These are phyloP conservation scores for Pachypanchax playfairii DNA, from an alignment of 2,113 vertebrate species.

Conservation along the genomic window DNA sequence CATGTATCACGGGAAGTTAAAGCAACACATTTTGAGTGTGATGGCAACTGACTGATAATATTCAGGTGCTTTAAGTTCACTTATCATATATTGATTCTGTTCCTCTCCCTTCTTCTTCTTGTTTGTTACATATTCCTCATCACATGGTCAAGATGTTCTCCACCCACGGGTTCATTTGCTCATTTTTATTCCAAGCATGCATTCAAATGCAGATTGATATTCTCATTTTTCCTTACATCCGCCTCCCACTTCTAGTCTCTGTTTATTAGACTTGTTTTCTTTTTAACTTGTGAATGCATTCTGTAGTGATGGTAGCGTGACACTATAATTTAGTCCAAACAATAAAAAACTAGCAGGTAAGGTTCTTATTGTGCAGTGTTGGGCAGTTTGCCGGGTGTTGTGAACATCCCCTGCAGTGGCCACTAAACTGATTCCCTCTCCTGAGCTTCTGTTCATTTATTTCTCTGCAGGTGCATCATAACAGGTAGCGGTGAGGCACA, in stretches of 20 bases:
- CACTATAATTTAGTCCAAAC: conserved; percentile 42
- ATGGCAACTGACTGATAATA: conserved; percentile 30
- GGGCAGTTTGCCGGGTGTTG: conserved; percentile 50
- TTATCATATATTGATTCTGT: conserved; percentile 35
- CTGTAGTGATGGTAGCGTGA: conserved; percentile 15
- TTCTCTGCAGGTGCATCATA: conserved; percentile 59
- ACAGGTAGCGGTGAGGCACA: conserved; percentile 55
- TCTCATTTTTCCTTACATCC: conserved; percentile 5
- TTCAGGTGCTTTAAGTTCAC: conserved; percentile 15
- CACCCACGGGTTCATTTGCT: not conserved
- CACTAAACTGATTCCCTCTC: conserved; percentile 57
- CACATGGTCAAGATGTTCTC: conserved; percentile 6
- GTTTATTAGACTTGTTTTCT: conserved; percentile 12
- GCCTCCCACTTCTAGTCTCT: conserved; percentile 2
- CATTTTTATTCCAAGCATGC: not conserved
- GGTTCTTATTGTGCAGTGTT: conserved; percentile 31
- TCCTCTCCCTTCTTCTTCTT: conserved; percentile 13
- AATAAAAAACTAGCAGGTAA: conserved; percentile 45
- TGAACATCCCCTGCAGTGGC: conserved; percentile 42
- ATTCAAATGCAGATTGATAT: not conserved
- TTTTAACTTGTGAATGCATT: conserved; percentile 13
- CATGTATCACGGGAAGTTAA: conserved; percentile 46
- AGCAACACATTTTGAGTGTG: conserved; percentile 29
- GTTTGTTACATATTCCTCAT: conserved; percentile 33
- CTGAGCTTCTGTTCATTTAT: conserved; percentile 59